Conservation (phyloP, 2,113 vertebrate species). For the Calyptomena viridis region DNA sequence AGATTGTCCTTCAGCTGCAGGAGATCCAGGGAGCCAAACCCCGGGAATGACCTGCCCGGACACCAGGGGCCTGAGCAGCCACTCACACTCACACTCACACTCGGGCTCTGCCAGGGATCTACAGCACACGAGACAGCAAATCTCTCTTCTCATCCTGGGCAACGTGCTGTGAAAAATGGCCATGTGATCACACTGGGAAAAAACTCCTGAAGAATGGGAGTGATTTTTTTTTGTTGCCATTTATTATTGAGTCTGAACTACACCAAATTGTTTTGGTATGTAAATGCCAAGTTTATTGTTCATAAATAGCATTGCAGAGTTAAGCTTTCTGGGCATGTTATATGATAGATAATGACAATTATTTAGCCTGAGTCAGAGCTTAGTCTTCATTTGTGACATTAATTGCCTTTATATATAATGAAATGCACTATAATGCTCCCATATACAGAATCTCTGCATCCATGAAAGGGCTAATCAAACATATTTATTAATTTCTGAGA, state of each 20-base stretch:
- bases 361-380: constrained; percentile 46
- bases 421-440: constrained; percentile 43
- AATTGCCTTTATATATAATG: constrained; percentile 61
- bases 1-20: not conserved
- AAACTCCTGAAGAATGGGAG: not conserved
- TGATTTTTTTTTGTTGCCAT: not conserved
- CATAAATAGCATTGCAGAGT: constrained; percentile 34
- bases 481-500: constrained; percentile 53
- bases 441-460: constrained; percentile 18
- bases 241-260: constrained; percentile 20
- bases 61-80: too few species aligned
- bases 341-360: constrained; percentile 60
- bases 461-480: constrained; percentile 53
- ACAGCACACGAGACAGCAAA: accelerated
- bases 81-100: accelerated
- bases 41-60: accelerated
- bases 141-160: not conserved
- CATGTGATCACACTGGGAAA: not conserved
- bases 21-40: accelerated
- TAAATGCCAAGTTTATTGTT: constrained; percentile 56
- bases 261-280: constrained; percentile 20
- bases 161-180: not conserved
- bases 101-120: accelerated
- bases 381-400: constrained; percentile 59
- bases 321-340: constrained; percentile 45